phyloP scores from a whole-genome alignment of 2,113 vertebrate genomes.

The Pelmatolapia mariae region DNA sequence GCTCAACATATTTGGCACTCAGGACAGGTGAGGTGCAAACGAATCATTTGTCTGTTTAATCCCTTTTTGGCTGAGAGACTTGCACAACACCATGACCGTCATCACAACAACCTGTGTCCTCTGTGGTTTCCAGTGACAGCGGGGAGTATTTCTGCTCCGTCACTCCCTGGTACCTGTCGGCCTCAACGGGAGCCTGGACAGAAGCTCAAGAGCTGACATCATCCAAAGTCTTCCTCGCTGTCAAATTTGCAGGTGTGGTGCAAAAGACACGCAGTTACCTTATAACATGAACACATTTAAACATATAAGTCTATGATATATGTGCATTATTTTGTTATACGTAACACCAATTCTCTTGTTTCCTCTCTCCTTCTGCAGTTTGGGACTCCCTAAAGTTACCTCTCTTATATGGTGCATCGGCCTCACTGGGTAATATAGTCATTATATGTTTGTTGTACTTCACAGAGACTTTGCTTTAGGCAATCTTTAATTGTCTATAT shows the following conservation, averaged over 20 bases:
- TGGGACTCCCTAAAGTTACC: constrained; percentile 91
- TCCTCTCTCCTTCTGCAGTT: constrained; percentile 64
- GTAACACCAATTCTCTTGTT: background rate
- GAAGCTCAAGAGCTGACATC: constrained; percentile 77
- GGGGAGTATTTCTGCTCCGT: constrained; percentile 86
- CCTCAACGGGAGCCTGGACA: constrained; percentile 79
- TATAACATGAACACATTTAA: background rate
- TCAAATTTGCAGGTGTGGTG: constrained; percentile 86
- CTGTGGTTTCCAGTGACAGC: constrained; percentile 66
- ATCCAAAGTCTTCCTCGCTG: constrained; percentile 77
- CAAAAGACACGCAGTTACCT: rapidly evolving
- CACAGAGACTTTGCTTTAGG: background rate
- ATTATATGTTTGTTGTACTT: background rate
- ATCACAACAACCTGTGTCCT: background rate
- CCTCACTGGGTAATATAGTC: constrained; percentile 71
- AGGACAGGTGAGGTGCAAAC: constrained; percentile 67
- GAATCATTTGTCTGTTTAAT: background rate
- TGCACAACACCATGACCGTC: background rate
- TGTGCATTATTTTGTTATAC: background rate
- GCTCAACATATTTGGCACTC: constrained; percentile 78
- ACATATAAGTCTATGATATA: rapidly evolving
- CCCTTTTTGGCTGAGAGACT: background rate
- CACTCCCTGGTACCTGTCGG: constrained; percentile 83
- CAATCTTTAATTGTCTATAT: background rate
- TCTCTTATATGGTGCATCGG: constrained; percentile 82